These are phyloP conservation scores for Drosophila demipolita DNA, from an alignment of 2,888 invertebrate genomes.

Conservation along the genomic window DNA sequence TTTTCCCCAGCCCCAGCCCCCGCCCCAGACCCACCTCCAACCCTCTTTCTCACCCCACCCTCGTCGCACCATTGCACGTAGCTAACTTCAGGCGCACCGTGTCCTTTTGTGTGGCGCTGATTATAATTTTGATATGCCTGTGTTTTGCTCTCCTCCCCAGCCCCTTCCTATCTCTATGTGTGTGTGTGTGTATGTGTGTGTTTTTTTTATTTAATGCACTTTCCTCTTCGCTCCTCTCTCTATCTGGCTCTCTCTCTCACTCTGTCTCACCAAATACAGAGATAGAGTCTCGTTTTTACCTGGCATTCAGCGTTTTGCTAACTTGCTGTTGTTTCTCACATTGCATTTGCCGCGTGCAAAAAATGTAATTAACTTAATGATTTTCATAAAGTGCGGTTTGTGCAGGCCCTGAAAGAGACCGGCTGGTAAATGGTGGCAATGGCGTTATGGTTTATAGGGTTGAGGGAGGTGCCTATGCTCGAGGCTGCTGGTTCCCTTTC, in stretches of 20 bases:
- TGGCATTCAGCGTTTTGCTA: conserved; percentile 14
- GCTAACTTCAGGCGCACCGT: conserved; percentile 70
- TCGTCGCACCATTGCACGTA: conserved; percentile 11
- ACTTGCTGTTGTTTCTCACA: conserved; percentile 46
- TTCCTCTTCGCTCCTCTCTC: conserved; percentile 21
- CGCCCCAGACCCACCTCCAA: not conserved
- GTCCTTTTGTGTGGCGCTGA: conserved; percentile 80
- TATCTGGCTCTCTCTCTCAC: not conserved
- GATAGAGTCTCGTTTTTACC: conserved; percentile 2
- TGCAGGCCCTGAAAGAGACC: conserved; percentile 10
- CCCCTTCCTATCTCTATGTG: conserved; percentile 23
- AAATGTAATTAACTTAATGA: conserved; percentile 83
- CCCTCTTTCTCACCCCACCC: not conserved
- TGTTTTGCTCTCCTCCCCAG: conserved; percentile 9
- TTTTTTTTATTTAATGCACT: conserved; percentile 28
- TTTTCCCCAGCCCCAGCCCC: not conserved
- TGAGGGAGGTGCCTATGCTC: conserved; percentile 1
- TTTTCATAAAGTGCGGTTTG: conserved; percentile 73
- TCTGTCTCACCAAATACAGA: not conserved
- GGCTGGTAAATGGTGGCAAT: conserved; percentile 5
- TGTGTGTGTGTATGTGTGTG: conserved; percentile 1
- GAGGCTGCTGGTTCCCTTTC: conserved; percentile 2
- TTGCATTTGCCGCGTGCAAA: conserved; percentile 73
- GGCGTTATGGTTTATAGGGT: not conserved
- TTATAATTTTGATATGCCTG: conserved; percentile 75